phyloP scores from a whole-genome alignment of 2,888 invertebrate species.

The Synergus umbraculus region DNA sequence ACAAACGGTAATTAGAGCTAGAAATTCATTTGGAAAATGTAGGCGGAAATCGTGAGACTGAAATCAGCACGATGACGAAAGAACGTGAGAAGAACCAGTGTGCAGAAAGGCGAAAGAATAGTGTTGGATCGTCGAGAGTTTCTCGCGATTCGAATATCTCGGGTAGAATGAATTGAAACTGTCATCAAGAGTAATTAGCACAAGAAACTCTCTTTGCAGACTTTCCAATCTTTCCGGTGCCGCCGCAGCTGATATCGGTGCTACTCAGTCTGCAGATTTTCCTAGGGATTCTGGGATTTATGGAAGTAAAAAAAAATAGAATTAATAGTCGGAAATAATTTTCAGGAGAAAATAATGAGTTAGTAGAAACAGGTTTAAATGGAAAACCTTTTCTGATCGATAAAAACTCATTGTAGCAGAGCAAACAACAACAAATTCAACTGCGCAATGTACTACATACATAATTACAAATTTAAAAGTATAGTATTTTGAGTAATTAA shows the following conservation, averaged over 20 bases:
- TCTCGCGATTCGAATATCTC: constrained; percentile 31
- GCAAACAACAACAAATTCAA: neutral
- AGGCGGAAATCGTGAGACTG: constrained; percentile 8
- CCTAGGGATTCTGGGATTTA: neutral
- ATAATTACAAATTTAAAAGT: neutral
- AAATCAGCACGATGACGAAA: constrained; percentile 15
- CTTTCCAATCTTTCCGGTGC: constrained; percentile 1
- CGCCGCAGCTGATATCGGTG: neutral
- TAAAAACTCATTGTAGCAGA: neutral
- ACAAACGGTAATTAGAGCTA: neutral
- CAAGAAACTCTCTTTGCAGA: constrained; percentile 24
- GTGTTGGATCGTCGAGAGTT: constrained; percentile 46
- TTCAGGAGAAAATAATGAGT: neutral
- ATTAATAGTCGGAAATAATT: neutral
- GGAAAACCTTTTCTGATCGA: neutral
- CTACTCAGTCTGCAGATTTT: neutral
- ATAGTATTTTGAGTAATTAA: neutral
- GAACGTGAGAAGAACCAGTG: constrained; percentile 17
- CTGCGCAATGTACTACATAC: neutral
- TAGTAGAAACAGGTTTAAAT: neutral
- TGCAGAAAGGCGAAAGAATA: constrained; percentile 45
- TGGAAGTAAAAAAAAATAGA: neutral
- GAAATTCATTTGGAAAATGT: constrained; percentile 7
- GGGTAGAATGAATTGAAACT: constrained; percentile 63
- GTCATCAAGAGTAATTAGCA: constrained; percentile 53